These are phyloP conservation scores for Patella ulyssiponensis DNA, from an alignment of 2,888 invertebrate species.

Conservation along the genomic window DNA sequence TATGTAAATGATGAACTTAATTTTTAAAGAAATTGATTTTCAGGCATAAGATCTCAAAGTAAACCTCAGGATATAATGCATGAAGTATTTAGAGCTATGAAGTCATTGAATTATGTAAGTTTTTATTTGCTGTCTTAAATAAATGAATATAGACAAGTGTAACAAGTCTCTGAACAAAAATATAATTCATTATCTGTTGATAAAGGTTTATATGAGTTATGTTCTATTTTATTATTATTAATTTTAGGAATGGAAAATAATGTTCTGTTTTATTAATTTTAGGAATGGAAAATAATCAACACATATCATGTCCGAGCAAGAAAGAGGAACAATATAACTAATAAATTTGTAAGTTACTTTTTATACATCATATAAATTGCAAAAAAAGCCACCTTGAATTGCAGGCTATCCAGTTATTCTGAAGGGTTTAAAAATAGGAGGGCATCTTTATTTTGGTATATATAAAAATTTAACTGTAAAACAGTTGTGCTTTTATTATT, in stretches of 20 bases:
- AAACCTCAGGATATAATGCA: constrained; percentile 99
- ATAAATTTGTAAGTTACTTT: constrained; percentile 80
- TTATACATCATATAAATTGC: not conserved
- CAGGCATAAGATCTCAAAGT: constrained; percentile 93
- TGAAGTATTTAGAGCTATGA: constrained; percentile 99
- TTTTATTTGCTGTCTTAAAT: not conserved
- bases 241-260: constrained; percentile 93
- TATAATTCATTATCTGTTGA: no score
- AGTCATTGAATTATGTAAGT: constrained; percentile 90
- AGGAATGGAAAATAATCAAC: constrained; percentile 99
- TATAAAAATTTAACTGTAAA: no score
- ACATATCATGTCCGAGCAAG: constrained; percentile 95
- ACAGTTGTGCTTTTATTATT: no score
- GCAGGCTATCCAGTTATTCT: no score
- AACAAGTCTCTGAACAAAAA: no score
- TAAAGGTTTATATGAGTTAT: no score
- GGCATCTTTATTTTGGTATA: no score
- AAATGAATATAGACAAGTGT: not conserved
- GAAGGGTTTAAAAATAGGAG: no score
- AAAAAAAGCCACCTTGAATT: no score
- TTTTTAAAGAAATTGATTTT: constrained; percentile 5
- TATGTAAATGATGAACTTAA: no score
- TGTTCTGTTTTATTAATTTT: constrained; percentile 69
- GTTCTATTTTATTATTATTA: no score
- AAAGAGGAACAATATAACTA: constrained; percentile 87